Evolutionary conservation across 2,888 invertebrate species (phyloP).

Genomic region (Drosophila prostipennis): DNA sequence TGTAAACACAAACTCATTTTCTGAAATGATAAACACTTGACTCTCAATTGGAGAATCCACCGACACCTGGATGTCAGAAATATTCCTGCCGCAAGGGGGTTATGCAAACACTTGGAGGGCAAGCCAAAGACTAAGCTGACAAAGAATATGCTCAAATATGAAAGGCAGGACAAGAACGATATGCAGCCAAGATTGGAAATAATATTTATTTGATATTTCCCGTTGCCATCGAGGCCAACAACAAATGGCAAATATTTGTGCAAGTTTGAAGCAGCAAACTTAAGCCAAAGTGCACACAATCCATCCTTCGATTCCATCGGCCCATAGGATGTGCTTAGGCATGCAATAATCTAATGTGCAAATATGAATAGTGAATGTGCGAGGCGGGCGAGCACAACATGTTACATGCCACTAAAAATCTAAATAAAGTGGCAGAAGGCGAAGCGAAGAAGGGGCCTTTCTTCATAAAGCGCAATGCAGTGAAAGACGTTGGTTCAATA

Average conservation of each 20-base stretch:
- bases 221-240: constrained; percentile 38
- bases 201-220: constrained; percentile 79
- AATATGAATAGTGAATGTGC: constrained; percentile 71
- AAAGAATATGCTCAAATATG: constrained; percentile 23
- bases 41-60: constrained; percentile 31
- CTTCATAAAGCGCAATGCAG: constrained; percentile 43
- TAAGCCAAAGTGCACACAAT: constrained; percentile 55
- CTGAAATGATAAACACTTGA: constrained; percentile 39
- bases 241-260: constrained; percentile 51
- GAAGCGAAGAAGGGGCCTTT: constrained; percentile 30
- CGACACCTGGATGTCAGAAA: constrained; percentile 27
- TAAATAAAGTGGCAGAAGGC: constrained; percentile 50
- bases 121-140: constrained; percentile 26
- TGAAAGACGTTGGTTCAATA: constrained; percentile 64
- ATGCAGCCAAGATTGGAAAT: constrained; percentile 49
- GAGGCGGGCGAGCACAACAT: constrained; percentile 55
- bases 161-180: constrained; percentile 24
- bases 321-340: constrained; percentile 65
- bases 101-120: constrained; percentile 9
- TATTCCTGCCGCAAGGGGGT: constrained; percentile 23
- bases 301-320: neutral
- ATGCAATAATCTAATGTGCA: constrained; percentile 80
- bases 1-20: constrained; percentile 21
- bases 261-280: constrained; percentile 60
- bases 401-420: constrained; percentile 66